phyloP scores from a whole-genome alignment of 2,797 vertebrate genomes.

The Lacerta bilineata region DNA sequence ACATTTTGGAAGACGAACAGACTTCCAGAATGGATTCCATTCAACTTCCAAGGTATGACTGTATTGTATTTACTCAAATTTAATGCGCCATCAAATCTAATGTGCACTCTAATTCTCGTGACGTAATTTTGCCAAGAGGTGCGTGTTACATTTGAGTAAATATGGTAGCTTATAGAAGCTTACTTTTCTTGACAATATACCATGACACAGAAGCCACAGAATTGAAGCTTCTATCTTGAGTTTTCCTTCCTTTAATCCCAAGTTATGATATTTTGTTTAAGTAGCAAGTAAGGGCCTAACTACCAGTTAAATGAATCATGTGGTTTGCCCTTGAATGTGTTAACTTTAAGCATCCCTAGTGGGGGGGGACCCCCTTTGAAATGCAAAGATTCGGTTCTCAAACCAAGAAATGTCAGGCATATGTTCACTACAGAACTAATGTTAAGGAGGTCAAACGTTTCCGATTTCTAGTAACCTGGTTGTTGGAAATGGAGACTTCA shows the following conservation, averaged over 20 bases:
- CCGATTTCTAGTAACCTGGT: constrained; percentile 16
- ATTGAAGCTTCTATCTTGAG: background rate
- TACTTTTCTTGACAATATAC: background rate
- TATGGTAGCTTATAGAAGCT: background rate
- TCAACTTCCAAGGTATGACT: no score
- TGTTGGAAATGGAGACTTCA: constrained; percentile 14
- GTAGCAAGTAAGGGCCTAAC: background rate
- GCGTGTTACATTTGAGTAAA: no score
- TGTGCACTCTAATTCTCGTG: no score
- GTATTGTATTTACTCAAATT: no score
- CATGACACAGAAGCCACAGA: background rate
- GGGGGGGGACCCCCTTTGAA: no score
- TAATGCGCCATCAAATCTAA: no score
- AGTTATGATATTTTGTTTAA: background rate
- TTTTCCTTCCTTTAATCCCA: background rate
- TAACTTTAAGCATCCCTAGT: no score
- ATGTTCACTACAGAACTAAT: background rate
- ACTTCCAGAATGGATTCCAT: no score
- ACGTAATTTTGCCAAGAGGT: no score
- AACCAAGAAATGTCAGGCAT: background rate
- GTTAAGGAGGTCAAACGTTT: background rate
- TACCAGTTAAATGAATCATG: no score
- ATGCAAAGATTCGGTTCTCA: background rate
- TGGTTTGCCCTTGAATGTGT: no score
- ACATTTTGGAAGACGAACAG: no score